Base-by-base conservation (phyloP, 2,888 invertebrate genomes). In the Tetropium fuscum region DNA sequence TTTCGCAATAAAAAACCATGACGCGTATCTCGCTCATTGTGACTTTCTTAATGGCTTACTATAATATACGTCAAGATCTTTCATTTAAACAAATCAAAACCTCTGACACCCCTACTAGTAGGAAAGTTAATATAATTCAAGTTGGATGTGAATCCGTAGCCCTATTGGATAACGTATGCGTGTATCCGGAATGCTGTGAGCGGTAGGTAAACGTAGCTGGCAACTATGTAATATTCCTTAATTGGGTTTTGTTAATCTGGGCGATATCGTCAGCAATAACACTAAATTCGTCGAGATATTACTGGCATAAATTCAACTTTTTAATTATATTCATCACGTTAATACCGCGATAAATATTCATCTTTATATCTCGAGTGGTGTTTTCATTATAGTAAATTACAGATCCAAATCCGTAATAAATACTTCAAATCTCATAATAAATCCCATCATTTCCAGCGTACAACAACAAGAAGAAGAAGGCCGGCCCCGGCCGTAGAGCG, bases 381-480 rank as follows among this genome's bases (percentile, higher is more conserved):
- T 74, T 73, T 74, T 65, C 73, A 74, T 74, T 75, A 74, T 68
- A 70, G 70, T 74, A 74, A 75, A 74, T 77, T 76, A 76, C 74
- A 73, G 73, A 68, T 71, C 74, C 71, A 74, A 74, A 76, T 77
- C 77, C 74, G 68, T 71, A 73, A 77, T 77, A 76, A 77, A 77
- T 77, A 77, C 72, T 75, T 77, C 75, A 74, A 74, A 76, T 74
- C 72, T 70, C 60, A 71, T 71, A 71, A 76, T 77, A 77, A 77
- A 77, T 77, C 76, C 73, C 70, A 71, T 74, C 73, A 71, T 70
- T 72, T 73, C 71, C 66, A 63, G 60, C 63, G 62, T 64, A 63
- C 53, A 59, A 63, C 63, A 72, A 64, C 60, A 67, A 64, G 59
- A 66, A 69, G 63, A 64, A 53, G n/a, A 59, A 60, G 49, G 53